phyloP scores from a whole-genome alignment of 2,888 invertebrate genomes.

The Himalopsyche kuldschensis region DNA sequence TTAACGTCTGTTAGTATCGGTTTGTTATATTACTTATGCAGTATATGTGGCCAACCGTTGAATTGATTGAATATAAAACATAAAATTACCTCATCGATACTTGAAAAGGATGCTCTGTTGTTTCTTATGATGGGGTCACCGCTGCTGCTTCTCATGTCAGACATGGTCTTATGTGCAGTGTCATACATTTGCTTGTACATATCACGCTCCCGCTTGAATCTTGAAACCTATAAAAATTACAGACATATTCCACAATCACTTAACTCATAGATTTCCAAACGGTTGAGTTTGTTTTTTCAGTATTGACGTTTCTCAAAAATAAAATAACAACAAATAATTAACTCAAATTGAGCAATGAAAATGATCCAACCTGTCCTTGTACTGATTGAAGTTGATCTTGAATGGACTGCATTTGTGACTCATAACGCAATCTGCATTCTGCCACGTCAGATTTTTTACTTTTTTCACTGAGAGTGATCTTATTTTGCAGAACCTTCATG shows the following conservation, averaged over 20 bases:
- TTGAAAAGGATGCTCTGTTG: constrained; percentile 67
- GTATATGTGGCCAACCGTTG: neutral
- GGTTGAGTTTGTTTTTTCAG: neutral
- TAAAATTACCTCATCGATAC: constrained; percentile 68
- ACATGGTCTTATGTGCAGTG: constrained; percentile 81
- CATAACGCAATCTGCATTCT: constrained; percentile 81
- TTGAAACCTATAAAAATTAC: constrained; percentile 53
- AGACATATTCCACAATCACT: neutral
- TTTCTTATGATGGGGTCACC: constrained; percentile 55
- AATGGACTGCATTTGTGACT: constrained; percentile 79
- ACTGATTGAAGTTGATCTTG: constrained; percentile 81
- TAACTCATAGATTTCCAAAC: neutral
- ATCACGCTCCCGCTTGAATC: constrained; percentile 86
- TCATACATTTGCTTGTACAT: constrained; percentile 89
- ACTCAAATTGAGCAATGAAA: neutral
- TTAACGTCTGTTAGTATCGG: no score
- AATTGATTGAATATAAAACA: neutral
- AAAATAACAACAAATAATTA: neutral
- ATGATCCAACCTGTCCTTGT: constrained; percentile 67
- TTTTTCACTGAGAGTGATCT: constrained; percentile 70
- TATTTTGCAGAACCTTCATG: constrained; percentile 68
- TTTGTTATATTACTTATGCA: no score
- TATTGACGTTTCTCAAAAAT: neutral
- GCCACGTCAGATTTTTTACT: constrained; percentile 76
- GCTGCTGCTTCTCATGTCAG: constrained; percentile 66